Evolutionary conservation across 1,140 invertebrate genomes (phyloP), one percentile per base, ranked within the genome.

Genomic region (Cyclargus thomasi): DNA sequence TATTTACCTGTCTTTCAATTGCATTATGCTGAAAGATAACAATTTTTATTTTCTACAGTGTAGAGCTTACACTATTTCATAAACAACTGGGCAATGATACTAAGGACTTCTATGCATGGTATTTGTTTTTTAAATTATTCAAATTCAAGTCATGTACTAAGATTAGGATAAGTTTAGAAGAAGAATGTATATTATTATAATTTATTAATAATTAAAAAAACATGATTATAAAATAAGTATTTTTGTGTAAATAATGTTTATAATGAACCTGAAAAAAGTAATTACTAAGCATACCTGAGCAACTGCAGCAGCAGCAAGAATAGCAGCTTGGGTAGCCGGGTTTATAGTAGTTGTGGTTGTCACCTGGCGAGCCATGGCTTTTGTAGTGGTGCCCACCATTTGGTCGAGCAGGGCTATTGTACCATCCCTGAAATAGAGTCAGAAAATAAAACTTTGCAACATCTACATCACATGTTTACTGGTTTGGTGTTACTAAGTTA

Each of bases 301-400:
- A 14, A 88, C 87, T 59, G 86, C 86, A 17, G 88, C 86, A 2
- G 89, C 89, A 14, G 88, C 88, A 0, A 90, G 73, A 39, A 90
- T 86, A 64, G 87, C 86, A 47, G 87, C 88, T 18, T 91, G 88
- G 5, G 90, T 82, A 53, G 86, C 85, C 0, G 85, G 86, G 65
- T 90, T 85, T 22, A 89, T 81, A 29, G 76, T 71, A 20, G 79
- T 80, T 6, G 78, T 81, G 39, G 73, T 78, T 23, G 80, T 76
- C 21, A 86, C 86, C 20, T 77, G 74, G 0, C 83, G 78, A 1
- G 88, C 84, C 7, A 88, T 89, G 0, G 89, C 86, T 64, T 90
- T 91, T 1, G 86, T 91, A 0, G 90, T 91, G 4, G 90, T 91
- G 63, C 90, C 90, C 67, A 91, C 89, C 90, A 91, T 91, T 73